phyloP scores from a whole-genome alignment of 1,140 invertebrate species.

The Calosoma granatense region DNA sequence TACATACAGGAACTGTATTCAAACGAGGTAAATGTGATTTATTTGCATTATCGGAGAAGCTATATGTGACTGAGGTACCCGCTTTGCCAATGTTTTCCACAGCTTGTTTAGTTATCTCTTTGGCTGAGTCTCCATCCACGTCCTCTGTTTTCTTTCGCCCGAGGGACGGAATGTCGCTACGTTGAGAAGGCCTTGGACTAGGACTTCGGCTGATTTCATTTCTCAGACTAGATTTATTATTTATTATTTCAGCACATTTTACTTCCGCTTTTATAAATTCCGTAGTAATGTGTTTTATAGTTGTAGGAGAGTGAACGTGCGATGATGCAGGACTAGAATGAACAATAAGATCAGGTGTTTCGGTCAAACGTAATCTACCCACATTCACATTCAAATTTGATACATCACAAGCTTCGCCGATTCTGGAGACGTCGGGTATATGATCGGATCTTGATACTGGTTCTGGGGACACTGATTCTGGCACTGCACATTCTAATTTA shows the following conservation, averaged over 20 bases:
- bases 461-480: constrained; percentile 4
- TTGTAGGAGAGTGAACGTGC: constrained; percentile 19
- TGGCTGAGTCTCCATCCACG: constrained; percentile 30
- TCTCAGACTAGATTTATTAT: constrained; percentile 9
- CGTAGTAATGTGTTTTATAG: constrained; percentile 19
- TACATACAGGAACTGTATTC: neutral
- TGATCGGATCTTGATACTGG: constrained; percentile 20
- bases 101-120: constrained; percentile 44
- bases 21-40: constrained; percentile 37
- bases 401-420: constrained; percentile 6
- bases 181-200: too few relatives aligned
- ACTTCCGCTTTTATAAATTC: constrained; percentile 25
- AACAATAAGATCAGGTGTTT: constrained; percentile 32
- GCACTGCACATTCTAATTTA: neutral
- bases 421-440: constrained; percentile 30
- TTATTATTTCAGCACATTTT: constrained; percentile 2
- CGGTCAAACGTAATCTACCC: constrained; percentile 18
- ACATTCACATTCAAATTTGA: constrained; percentile 1
- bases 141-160: too few relatives aligned
- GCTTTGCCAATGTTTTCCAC: constrained; percentile 58
- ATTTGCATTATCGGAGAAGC: constrained; percentile 37
- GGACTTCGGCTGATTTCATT: neutral
- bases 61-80: constrained; percentile 48
- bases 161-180: constrained; percentile 15
- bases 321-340: constrained; percentile 27